Conservation (phyloP, 35 echinoderm and acorn worm species). For the Eucidaris tribuloides region DNA sequence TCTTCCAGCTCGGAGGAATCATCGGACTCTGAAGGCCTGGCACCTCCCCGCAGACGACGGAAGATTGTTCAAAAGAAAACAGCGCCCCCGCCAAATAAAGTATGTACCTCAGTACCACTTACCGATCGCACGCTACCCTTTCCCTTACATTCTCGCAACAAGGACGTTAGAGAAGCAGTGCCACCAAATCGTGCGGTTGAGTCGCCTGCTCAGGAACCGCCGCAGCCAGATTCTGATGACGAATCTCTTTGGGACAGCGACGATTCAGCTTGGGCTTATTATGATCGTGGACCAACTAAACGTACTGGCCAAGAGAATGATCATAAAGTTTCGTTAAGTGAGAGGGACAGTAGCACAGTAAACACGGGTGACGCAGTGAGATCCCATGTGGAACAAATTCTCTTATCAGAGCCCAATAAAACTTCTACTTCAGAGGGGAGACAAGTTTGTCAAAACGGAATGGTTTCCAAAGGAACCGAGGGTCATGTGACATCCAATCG, state of each 20-base stretch:
- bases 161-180: too few relatives aligned
- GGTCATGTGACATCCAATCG: too few relatives aligned
- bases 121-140: constrained; percentile 36
- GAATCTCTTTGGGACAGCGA: constrained; percentile 18
- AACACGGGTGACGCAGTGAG: too few relatives aligned
- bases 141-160: not conserved
- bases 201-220: too few relatives aligned
- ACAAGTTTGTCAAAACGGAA: too few relatives aligned
- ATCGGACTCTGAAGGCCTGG: constrained; percentile 1
- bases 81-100: constrained; percentile 34
- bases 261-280: constrained; percentile 8
- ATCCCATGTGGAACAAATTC: too few relatives aligned
- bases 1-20: constrained; percentile 13
- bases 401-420: too few relatives aligned
- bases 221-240: too few relatives aligned
- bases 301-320: not conserved
- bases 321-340: not conserved
- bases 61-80: constrained; percentile 5
- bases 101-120: constrained; percentile 38
- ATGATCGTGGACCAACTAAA: not conserved
- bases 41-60: constrained; percentile 23
- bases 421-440: too few relatives aligned
- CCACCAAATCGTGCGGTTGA: too few relatives aligned
- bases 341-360: not conserved
- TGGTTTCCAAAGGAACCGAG: too few relatives aligned